phyloP scores from a whole-genome alignment of 2,113 vertebrate genomes.

The Xiphophorus couchianus region DNA sequence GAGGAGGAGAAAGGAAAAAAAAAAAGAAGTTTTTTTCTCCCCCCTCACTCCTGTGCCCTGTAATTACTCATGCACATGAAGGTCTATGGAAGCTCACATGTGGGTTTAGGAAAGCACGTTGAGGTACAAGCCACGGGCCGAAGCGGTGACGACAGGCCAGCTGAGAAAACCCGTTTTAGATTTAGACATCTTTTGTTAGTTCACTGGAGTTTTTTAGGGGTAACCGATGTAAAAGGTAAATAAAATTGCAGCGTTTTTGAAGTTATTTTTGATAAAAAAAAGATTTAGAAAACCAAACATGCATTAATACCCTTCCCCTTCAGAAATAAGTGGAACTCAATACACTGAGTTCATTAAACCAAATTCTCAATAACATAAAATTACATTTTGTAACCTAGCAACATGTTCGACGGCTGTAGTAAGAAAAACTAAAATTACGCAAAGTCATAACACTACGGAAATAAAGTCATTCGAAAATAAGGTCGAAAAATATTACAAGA shows the following conservation, averaged over 20 bases:
- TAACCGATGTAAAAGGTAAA: no score
- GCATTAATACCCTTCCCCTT: background rate
- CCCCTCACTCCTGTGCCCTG: slow-evolving; percentile 48
- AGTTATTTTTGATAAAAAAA: background rate
- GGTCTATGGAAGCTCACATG: slow-evolving; percentile 41
- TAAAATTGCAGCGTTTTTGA: no score
- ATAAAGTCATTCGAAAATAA: no score
- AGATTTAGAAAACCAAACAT: background rate
- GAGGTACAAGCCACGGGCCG: slow-evolving; percentile 19
- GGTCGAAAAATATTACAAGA: no score
- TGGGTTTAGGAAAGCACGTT: slow-evolving; percentile 32
- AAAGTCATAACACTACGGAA: no score
- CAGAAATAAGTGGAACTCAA: background rate
- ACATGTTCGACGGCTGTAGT: no score
- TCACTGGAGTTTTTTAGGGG: no score
- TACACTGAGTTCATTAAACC: background rate
- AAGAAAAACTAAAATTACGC: no score
- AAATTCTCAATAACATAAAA: background rate
- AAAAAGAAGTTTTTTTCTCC: slow-evolving; percentile 27
- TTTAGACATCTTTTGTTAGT: no score
- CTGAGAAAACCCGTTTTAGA: background rate
- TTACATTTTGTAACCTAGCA: background rate
- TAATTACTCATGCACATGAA: slow-evolving; percentile 56
- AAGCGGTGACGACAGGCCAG: slow-evolving; percentile 9
- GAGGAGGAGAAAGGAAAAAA: slow-evolving; percentile 58